phyloP scores from a whole-genome alignment of 2,113 vertebrate genomes.

The Leiothrix lutea region DNA sequence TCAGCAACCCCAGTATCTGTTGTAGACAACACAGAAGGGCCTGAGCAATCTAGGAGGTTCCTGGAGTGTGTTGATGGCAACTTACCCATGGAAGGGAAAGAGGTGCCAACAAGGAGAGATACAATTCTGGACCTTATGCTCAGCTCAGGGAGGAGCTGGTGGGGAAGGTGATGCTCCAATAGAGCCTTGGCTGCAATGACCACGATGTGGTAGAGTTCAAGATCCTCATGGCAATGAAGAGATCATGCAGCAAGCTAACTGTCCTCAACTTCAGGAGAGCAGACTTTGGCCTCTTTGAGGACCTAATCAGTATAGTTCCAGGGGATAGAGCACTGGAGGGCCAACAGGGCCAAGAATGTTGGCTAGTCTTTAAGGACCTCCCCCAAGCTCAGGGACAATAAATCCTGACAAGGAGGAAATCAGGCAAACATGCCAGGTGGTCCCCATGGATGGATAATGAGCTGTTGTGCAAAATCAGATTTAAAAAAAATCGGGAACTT shows the following conservation, averaged over 20 bases:
- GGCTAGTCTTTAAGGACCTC: not conserved
- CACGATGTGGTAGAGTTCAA: not conserved
- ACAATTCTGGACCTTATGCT: not conserved
- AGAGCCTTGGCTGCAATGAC: not conserved
- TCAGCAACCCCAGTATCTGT: not conserved
- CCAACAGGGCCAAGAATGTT: not conserved
- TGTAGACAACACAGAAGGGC: not conserved
- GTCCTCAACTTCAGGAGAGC: not conserved
- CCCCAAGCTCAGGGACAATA: not conserved
- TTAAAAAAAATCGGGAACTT: not conserved
- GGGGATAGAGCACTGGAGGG: not conserved
- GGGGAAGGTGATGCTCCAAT: not conserved
- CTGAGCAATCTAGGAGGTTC: not conserved
- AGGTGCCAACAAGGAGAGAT: not conserved
- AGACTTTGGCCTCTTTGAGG: not conserved
- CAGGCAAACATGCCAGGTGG: not conserved
- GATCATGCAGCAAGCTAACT: not conserved
- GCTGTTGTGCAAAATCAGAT: not conserved
- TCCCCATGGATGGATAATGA: not conserved
- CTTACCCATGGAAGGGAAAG: not conserved
- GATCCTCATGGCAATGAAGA: not conserved
- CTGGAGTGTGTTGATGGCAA: fast-evolving
- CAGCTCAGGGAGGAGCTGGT: not conserved
- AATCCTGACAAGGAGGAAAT: not conserved
- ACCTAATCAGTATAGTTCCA: not conserved